Conservation (phyloP, 2,888 invertebrate species). For the Thyatira batis region DNA sequence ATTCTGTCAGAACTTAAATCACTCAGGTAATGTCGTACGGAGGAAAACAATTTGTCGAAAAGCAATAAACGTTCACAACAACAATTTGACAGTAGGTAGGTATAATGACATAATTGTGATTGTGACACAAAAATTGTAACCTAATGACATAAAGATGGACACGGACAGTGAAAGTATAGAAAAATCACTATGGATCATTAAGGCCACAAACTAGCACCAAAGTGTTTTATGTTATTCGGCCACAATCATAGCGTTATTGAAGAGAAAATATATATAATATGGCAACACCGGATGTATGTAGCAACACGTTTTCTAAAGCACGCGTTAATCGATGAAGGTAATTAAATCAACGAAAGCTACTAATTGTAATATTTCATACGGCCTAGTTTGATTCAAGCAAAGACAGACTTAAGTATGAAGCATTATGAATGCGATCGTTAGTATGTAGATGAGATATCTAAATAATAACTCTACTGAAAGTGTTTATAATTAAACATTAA, state of each 20-base stretch:
- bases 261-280: constrained; percentile 1
- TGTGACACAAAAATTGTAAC: constrained; percentile 22
- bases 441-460: too few relatives aligned
- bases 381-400: not conserved
- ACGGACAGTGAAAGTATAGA: constrained; percentile 32
- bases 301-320: not conserved
- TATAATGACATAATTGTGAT: constrained; percentile 38
- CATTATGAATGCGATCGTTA: too few relatives aligned
- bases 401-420: not conserved
- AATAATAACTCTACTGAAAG: too few relatives aligned
- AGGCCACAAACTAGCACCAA: constrained; percentile 25
- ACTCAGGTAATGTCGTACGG: too few relatives aligned
- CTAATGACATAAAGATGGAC: constrained; percentile 35
- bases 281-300: constrained; percentile 12
- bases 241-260: constrained; percentile 24
- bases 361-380: not conserved
- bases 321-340: not conserved
- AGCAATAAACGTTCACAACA: constrained; percentile 9
- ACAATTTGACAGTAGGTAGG: constrained; percentile 16
- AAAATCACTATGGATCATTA: constrained; percentile 25
- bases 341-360: not conserved
- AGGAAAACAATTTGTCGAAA: constrained; percentile 14
- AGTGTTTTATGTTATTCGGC: constrained; percentile 19
- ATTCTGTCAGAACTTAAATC: too few relatives aligned
- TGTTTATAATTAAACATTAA: too few relatives aligned